These are phyloP conservation scores for Brenthis hecate DNA, from an alignment of 2,888 invertebrate genomes.

Conservation along the genomic window DNA sequence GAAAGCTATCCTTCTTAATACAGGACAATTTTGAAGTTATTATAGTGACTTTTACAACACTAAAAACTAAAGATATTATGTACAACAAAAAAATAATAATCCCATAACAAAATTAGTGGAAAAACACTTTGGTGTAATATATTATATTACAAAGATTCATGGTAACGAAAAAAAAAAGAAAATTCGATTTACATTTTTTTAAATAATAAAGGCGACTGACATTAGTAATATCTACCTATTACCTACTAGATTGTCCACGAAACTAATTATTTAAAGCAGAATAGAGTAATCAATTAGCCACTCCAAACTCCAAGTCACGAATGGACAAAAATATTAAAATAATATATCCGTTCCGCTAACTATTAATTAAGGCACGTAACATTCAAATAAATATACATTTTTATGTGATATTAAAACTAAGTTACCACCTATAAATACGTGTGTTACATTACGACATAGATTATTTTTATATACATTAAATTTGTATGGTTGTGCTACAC, in stretches of 20 bases:
- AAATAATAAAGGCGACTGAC: not conserved
- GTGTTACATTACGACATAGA: too few relatives aligned
- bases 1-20: too few relatives aligned
- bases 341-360: slow-evolving; percentile 17
- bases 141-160: too few relatives aligned
- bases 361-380: slow-evolving; percentile 22
- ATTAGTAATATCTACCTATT: slow-evolving; percentile 1
- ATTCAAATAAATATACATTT: not conserved
- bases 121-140: too few relatives aligned
- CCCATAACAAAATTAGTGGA: too few relatives aligned
- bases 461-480: too few relatives aligned
- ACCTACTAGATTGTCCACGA: slow-evolving; percentile 26
- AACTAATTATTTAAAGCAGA: slow-evolving; percentile 26
- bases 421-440: too few relatives aligned
- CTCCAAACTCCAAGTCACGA: slow-evolving; percentile 11
- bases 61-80: too few relatives aligned
- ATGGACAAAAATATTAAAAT: slow-evolving; percentile 13
- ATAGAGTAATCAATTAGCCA: slow-evolving; percentile 26
- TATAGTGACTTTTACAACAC: too few relatives aligned
- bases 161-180: not conserved
- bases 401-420: too few relatives aligned
- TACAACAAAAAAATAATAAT: too few relatives aligned
- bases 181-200: not conserved
- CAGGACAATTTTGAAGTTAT: too few relatives aligned
- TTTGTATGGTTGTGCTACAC: not conserved